Conservation (phyloP, 2,888 invertebrate species). For the Diogma glabrata region DNA sequence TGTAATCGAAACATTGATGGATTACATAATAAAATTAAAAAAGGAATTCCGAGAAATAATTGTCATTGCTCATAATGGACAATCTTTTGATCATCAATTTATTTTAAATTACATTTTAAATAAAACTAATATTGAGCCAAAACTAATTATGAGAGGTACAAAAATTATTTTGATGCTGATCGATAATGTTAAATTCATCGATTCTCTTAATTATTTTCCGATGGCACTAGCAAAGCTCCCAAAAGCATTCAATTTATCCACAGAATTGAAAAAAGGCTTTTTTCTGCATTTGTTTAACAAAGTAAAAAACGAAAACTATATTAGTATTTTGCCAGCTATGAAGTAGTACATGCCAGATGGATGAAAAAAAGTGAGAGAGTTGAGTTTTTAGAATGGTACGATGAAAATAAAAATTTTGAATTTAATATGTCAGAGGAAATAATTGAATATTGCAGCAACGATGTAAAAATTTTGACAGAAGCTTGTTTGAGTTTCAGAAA, state of each 20-base stretch:
- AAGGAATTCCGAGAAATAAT: background rate
- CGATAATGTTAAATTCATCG: conserved; percentile 19
- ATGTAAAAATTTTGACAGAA: conserved; percentile 22
- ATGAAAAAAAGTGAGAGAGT: conserved; percentile 16
- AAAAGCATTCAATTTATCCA: conserved; percentile 22
- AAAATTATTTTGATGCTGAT: background rate
- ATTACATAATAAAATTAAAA: background rate
- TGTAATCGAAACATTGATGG: background rate
- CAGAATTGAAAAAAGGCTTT: conserved; percentile 19
- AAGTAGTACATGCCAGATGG: conserved; percentile 19
- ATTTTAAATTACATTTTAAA: background rate
- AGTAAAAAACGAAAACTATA: conserved; percentile 21
- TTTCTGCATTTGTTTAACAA: conserved; percentile 18
- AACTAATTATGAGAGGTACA: background rate
- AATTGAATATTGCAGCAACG: conserved; percentile 7
- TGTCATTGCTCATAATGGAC: background rate
- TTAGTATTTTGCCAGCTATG: conserved; percentile 18
- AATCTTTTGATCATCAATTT: background rate
- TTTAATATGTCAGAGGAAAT: conserved; percentile 25
- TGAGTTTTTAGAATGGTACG: conserved; percentile 21
- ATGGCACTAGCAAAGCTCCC: conserved; percentile 21
- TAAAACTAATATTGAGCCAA: background rate
- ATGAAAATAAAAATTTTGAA: conserved; percentile 14
- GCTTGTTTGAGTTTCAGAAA: conserved; percentile 23
- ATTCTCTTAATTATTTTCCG: conserved; percentile 24